These are phyloP conservation scores for Anseranas semipalmata DNA, from an alignment of 2,113 vertebrate species.

Conservation along the genomic window DNA sequence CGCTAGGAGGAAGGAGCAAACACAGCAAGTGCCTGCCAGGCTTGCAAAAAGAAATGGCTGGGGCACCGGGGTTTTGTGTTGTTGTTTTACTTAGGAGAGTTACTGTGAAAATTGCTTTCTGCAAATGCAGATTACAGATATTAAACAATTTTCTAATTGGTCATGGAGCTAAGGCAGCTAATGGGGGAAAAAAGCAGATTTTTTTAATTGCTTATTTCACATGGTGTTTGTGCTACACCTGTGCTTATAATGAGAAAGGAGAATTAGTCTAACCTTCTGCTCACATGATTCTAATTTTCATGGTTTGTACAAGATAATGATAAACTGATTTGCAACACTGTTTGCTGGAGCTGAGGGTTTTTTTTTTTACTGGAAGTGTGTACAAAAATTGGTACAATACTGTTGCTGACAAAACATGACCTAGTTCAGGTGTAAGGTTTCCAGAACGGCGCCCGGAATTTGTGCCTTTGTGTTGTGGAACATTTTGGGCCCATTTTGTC, in stretches of 20 bases:
- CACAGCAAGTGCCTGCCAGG: background rate
- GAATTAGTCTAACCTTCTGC: conserved; percentile 89
- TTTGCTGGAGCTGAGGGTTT: conserved; percentile 48
- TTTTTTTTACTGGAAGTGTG: conserved; percentile 53
- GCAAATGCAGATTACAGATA: conserved; percentile 89
- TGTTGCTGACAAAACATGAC: conserved; percentile 23
- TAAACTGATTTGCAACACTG: conserved; percentile 77
- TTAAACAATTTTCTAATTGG: conserved; percentile 96
- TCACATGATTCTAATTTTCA: conserved; percentile 87
- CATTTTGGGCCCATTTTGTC: background rate
- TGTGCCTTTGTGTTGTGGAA: background rate
- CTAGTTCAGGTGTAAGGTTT: background rate
- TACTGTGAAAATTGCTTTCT: conserved; percentile 87
- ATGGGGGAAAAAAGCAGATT: conserved; percentile 85
- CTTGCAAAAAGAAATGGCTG: background rate
- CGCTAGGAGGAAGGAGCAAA: background rate
- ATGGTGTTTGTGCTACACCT: conserved; percentile 89
- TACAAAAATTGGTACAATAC: conserved; percentile 42
- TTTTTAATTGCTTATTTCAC: conserved; percentile 96
- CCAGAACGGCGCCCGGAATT: background rate
- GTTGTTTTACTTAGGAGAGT: conserved; percentile 64
- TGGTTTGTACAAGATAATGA: conserved; percentile 82
- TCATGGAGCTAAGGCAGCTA: conserved; percentile 91
- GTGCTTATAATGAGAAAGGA: conserved; percentile 92
- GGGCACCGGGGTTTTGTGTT: background rate